These are phyloP conservation scores for Pocillopora verrucosa DNA, from an alignment of 64 coral and sea anemone species.

Conservation along the genomic window DNA sequence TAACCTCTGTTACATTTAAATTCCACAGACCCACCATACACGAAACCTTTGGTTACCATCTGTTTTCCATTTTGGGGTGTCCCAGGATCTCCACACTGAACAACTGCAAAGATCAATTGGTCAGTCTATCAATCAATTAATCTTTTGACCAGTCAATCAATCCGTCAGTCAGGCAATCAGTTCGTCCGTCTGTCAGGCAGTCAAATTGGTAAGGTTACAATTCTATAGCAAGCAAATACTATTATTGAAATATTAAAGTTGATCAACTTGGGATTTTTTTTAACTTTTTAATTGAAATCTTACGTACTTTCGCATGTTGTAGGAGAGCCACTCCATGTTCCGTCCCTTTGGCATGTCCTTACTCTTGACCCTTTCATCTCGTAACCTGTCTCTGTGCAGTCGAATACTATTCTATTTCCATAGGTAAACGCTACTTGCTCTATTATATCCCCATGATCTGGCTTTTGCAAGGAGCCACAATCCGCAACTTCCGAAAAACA, in stretches of 20 bases:
- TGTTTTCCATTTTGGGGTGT: not conserved
- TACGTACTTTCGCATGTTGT: conserved; percentile 63
- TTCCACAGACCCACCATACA: conserved; percentile 30
- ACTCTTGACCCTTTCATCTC: conserved; percentile 32
- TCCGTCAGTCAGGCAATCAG: no score
- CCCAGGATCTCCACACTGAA: conserved; percentile 33
- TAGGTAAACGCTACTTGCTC: conserved; percentile 12
- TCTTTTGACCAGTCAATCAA: no score
- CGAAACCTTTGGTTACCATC: not conserved
- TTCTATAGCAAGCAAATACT: no score
- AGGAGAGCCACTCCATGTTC: conserved; percentile 22
- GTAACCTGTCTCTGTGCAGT: conserved; percentile 28
- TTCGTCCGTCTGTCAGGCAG: no score
- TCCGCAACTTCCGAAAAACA: conserved; percentile 4
- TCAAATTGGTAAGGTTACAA: no score
- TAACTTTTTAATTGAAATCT: not conserved
- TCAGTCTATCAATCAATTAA: no score
- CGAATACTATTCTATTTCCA: conserved; percentile 28
- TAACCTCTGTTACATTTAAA: conserved; percentile 46
- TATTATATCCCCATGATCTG: conserved; percentile 35
- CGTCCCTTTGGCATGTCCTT: conserved; percentile 41
- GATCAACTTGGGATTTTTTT: not conserved
- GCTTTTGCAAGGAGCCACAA: conserved; percentile 28
- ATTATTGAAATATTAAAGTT: no score
- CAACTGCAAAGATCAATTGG: not conserved